phyloP scores from a whole-genome alignment of 1,140 invertebrate species.

The Bathynomus jamesi region DNA sequence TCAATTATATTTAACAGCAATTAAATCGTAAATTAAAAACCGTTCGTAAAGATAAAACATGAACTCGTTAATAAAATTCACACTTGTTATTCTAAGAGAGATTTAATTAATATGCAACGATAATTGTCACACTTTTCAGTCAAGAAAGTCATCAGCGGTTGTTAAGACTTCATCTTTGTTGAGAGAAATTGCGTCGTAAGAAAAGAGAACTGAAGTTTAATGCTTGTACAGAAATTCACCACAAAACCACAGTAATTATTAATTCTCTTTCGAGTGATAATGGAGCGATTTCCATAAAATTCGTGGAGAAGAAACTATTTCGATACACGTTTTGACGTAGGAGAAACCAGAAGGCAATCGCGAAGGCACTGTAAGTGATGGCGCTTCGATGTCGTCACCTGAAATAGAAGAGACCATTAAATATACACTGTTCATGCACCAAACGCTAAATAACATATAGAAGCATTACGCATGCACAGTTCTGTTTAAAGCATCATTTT shows the following conservation, averaged over 20 bases:
- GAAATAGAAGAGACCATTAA: background rate
- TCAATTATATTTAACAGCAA: background rate
- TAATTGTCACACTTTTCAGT: background rate
- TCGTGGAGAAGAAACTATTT: too few species aligned
- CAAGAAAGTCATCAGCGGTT: background rate
- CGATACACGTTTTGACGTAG: too few species aligned
- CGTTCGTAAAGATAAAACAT: background rate
- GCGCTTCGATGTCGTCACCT: background rate
- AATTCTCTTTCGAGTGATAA: too few species aligned
- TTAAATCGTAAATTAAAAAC: background rate
- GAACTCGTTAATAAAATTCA: background rate
- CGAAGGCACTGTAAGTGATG: background rate
- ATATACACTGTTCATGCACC: background rate
- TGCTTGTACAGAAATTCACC: background rate
- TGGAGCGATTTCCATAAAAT: too few species aligned
- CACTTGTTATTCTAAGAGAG: background rate
- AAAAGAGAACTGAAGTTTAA: background rate
- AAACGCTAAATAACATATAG: background rate
- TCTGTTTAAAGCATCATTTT: background rate
- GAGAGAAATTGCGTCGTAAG: background rate
- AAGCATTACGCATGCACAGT: background rate
- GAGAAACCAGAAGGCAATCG: too few species aligned
- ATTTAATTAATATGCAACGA: background rate
- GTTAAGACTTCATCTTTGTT: background rate
- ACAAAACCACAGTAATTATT: too few species aligned